These are phyloP conservation scores for Trachops cirrhosus DNA, from an alignment of 2,797 vertebrate genomes.

Conservation along the genomic window DNA sequence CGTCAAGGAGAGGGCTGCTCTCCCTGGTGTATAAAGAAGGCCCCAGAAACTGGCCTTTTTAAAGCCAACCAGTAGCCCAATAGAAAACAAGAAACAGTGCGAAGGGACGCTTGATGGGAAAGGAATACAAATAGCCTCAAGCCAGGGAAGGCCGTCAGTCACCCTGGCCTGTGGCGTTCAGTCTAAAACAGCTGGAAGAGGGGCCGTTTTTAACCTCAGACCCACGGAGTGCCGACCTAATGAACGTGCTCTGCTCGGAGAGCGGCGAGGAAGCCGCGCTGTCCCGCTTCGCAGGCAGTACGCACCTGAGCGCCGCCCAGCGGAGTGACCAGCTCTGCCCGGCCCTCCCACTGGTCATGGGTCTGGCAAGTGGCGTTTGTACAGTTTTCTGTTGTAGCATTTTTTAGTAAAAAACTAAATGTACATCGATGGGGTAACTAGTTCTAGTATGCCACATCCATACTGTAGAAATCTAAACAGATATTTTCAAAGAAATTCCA, in stretches of 20 bases:
- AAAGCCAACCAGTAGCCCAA: neutral
- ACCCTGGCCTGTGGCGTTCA: neutral
- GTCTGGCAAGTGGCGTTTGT: neutral
- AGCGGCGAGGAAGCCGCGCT: too few species aligned
- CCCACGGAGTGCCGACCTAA: neutral
- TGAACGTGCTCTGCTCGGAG: accelerated
- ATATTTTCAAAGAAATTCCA: neutral
- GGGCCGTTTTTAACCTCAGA: neutral
- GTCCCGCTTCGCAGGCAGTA: accelerated
- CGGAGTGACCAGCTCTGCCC: neutral
- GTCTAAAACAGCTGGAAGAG: neutral
- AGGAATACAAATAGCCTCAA: neutral
- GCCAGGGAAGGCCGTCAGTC: accelerated
- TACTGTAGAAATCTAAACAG: neutral
- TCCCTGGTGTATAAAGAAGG: neutral
- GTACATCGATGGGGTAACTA: neutral
- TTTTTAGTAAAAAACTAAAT: neutral
- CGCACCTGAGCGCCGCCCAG: accelerated
- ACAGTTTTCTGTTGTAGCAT: neutral
- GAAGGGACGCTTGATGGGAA: neutral
- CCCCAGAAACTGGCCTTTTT: neutral
- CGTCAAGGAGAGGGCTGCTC: neutral
- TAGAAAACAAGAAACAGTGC: neutral
- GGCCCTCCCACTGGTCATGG: accelerated
- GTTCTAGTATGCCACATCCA: neutral